Percentiles rank a stretch among this genome's conserved stretches.
Conservation (phyloP, 2,113 vertebrate genomes). For the Sisor rabdophorus region DNA sequence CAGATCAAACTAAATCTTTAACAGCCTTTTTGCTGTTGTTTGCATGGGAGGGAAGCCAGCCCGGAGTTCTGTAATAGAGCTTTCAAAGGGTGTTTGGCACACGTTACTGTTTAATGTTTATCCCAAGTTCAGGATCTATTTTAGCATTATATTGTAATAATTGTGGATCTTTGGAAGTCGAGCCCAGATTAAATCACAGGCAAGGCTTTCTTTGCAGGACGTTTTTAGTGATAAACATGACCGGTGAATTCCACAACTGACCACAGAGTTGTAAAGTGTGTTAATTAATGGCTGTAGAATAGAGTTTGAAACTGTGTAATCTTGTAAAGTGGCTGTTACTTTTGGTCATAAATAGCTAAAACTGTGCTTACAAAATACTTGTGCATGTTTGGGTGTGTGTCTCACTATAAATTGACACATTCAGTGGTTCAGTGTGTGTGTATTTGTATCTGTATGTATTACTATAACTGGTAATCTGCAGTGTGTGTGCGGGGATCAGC, state of each 20-base stretch:
- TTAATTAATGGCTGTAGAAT: slow-evolving; percentile 47
- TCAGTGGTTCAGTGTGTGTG: slow-evolving; percentile 1
- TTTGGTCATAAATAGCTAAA: slow-evolving; percentile 45
- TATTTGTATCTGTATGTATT: slow-evolving; percentile 31
- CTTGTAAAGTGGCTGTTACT: slow-evolving; percentile 50
- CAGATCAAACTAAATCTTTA: slow-evolving; percentile 35
- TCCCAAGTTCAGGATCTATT: slow-evolving; percentile 16
- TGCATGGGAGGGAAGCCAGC: slow-evolving; percentile 22
- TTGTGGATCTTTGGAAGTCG: slow-evolving; percentile 9
- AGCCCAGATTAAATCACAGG: slow-evolving; percentile 15
- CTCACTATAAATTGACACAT: slow-evolving; percentile 29
- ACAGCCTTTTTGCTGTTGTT: slow-evolving; percentile 28
- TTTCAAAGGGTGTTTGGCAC: slow-evolving; percentile 19
- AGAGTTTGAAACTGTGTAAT: slow-evolving; percentile 41
- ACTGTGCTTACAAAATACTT: slow-evolving; percentile 28
- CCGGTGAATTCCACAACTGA: slow-evolving; percentile 36
- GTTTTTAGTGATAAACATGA: slow-evolving; percentile 6
- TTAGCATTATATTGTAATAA: slow-evolving; percentile 15
- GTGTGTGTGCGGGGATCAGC: slow-evolving; percentile 30
- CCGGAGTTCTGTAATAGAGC: slow-evolving; percentile 25
- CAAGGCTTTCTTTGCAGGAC: slow-evolving; percentile 14
- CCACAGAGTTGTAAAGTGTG: slow-evolving; percentile 47
- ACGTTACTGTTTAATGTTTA: slow-evolving; percentile 21
- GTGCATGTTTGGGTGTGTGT: slow-evolving; percentile 30
- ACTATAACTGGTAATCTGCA: neutral